phyloP scores from a whole-genome alignment of 2,797 vertebrate species.

The Coendou prehensilis region DNA sequence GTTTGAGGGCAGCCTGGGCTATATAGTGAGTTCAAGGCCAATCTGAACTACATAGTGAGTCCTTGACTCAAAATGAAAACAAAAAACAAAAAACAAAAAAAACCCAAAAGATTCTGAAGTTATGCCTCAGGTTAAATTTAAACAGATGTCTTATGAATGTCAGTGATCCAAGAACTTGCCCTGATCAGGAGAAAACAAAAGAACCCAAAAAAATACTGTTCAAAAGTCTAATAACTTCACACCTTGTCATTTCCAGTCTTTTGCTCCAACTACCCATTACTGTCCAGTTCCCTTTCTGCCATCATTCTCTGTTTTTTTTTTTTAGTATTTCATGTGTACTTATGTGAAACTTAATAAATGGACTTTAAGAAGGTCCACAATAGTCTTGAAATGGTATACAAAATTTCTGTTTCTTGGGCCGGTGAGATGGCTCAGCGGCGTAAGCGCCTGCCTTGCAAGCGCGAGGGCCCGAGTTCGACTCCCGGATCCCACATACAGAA shows the following conservation, averaged over 20 bases:
- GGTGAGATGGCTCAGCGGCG: too few species aligned
- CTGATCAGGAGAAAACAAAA: slow-evolving; percentile 7
- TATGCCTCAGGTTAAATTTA: slow-evolving; percentile 17
- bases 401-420: slow-evolving; percentile 46
- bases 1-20: background rate
- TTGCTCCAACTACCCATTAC: background rate
- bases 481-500: too few species aligned
- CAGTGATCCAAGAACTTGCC: background rate
- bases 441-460: too few species aligned
- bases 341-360: background rate
- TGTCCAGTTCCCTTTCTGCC: background rate
- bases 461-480: too few species aligned
- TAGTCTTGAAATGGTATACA: background rate
- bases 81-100: background rate
- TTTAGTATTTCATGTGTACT: background rate
- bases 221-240: background rate
- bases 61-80: background rate
- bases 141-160: background rate
- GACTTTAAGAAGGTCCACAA: background rate
- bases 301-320: background rate
- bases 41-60: background rate
- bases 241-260: background rate
- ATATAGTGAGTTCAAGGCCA: background rate
- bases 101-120: background rate
- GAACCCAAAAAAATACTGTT: background rate